These are phyloP conservation scores for Melopsittacus undulatus DNA, from an alignment of 2,797 vertebrate genomes.

Conservation along the genomic window DNA sequence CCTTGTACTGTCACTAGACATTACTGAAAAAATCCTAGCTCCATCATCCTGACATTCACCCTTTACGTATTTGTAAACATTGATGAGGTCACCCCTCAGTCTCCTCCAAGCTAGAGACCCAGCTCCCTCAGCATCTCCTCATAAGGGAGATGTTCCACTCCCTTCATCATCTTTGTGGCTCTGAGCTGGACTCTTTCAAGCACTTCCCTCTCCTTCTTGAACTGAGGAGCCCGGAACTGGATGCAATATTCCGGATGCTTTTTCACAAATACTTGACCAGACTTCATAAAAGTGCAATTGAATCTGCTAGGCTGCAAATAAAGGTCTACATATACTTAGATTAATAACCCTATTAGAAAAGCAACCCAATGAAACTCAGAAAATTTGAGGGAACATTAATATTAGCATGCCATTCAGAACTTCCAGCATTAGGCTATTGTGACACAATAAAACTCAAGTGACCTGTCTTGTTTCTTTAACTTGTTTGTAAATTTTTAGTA, in stretches of 20 bases:
- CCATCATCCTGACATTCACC: too few relatives aligned
- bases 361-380: background rate
- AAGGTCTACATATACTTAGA: background rate
- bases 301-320: background rate
- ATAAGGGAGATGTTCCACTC: too few relatives aligned
- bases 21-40: too few relatives aligned
- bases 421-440: background rate
- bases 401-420: background rate
- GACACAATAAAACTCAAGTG: background rate
- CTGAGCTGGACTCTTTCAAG: too few relatives aligned
- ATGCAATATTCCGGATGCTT: background rate
- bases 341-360: background rate
- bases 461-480: background rate
- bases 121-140: too few relatives aligned
- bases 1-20: too few relatives aligned
- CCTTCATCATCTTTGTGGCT: too few relatives aligned
- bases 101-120: too few relatives aligned
- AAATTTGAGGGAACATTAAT: background rate
- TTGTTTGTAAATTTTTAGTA: background rate
- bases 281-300: background rate
- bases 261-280: background rate
- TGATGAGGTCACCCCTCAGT: too few relatives aligned
- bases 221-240: too few relatives aligned
- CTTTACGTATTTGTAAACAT: too few relatives aligned
- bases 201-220: too few relatives aligned